Percentiles rank a stretch among this genome's conserved stretches.
phyloP scores from a whole-genome alignment of 1,140 invertebrate genomes.

The Drosophila nannoptera region DNA sequence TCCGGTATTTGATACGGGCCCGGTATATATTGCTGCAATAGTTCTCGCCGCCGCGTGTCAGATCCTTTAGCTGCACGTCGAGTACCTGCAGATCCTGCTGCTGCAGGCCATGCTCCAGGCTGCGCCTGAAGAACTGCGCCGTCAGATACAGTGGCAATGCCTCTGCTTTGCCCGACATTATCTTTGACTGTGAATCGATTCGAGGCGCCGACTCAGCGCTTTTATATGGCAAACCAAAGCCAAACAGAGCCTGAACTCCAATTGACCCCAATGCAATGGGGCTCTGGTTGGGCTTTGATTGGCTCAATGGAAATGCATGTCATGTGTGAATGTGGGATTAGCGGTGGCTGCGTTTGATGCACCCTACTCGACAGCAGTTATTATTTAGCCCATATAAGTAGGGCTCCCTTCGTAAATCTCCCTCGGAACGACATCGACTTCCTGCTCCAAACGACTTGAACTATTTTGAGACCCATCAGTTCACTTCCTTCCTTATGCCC shows the following conservation, averaged over 20 bases:
- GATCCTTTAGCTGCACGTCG: conserved; percentile 52
- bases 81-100: conserved; percentile 57
- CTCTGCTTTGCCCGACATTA: conserved; percentile 51
- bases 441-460: too few relatives aligned
- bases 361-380: conserved; percentile 8
- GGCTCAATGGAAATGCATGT: conserved; percentile 57
- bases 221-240: conserved; percentile 52
- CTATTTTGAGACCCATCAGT: too few relatives aligned
- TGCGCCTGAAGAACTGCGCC: conserved; percentile 55
- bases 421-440: too few relatives aligned
- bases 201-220: not conserved
- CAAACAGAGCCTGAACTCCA: conserved; percentile 19
- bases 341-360: conserved; percentile 50
- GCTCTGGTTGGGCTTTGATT: conserved; percentile 43
- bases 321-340: conserved; percentile 31
- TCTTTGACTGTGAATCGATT: conserved; percentile 25
- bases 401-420: too few relatives aligned
- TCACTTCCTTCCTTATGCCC: not conserved
- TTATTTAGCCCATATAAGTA: not conserved
- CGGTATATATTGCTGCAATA: conserved; percentile 77
- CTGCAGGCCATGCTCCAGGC: conserved; percentile 64
- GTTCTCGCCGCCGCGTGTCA: conserved; percentile 71
- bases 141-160: conserved; percentile 58
- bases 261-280: conserved; percentile 61
- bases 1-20: conserved; percentile 52